Evolutionary conservation across 2,113 vertebrate genomes (phyloP), one percentile per base, ranked within the genome.

Genomic region (Scalopus aquaticus): DNA sequence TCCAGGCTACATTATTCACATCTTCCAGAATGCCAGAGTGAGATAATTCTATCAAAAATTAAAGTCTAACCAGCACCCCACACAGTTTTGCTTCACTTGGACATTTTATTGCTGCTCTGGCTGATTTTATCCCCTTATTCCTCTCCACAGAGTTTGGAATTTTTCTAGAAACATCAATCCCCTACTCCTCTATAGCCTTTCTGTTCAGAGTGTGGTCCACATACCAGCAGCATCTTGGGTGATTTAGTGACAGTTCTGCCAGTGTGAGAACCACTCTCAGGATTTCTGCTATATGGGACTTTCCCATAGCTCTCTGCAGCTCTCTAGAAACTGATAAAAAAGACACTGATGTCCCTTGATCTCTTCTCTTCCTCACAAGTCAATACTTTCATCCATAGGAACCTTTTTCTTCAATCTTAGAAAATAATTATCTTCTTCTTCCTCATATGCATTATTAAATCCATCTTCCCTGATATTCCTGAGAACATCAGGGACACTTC

Each of bases 41-140:
- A 78, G 28, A 56, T 16, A 89, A 84, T 37, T 46, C 51, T 82
- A 19, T 83, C 77, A 69, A 62, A 67, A 83, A 30, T 19, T 44
- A 69, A 70, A 49, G 44, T 30, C 44, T 35, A 20, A n/a, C 13
- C 6, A 58, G 37, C 58, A 56, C 17, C 32, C 30, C 44, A 65
- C 17, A 54, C 2, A 16, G 10, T 5, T n/a, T 74, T 84, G 30
- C 70, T 72, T 73, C 32, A 44, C 42, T 13, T 13, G 20, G 58
- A 32, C 16, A 49, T 24, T 22, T 88, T 42, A 62, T 35, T 32
- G 22, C n/a, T 44, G 39, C 20, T 32, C 28, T 15, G 9, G 3
- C 9, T 56, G 30, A 92, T 35, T 70, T 35, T 78, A 24, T 51
- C 51, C 10, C 42, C 39, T 70, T 32, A 22, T 32, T 58, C 20